A percentile compares a stretch with the other conserved stretches of the same genome.
These are phyloP conservation scores for Martes flavigula DNA, from an alignment of 2,797 vertebrate species.

Conservation along the genomic window DNA sequence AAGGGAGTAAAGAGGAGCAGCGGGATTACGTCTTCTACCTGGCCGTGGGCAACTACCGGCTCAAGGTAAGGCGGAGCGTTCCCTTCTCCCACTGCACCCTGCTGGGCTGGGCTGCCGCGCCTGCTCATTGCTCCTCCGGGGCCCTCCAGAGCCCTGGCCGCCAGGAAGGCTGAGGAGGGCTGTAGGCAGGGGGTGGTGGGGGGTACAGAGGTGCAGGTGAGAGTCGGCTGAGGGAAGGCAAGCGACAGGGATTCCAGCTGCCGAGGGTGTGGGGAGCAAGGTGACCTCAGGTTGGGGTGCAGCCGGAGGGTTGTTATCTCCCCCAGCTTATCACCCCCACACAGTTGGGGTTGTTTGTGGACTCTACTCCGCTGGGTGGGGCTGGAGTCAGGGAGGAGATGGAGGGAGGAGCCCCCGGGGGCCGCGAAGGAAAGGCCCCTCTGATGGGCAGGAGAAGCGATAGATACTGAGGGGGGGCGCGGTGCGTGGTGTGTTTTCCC, in stretches of 20 bases:
- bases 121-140: background rate
- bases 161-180: background rate
- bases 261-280: slow-evolving; percentile 35
- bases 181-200: background rate
- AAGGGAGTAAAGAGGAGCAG: slow-evolving; percentile 91
- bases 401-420: background rate
- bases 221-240: background rate
- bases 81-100: background rate
- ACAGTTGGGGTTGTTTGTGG: slow-evolving; percentile 67
- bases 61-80: slow-evolving; percentile 85
- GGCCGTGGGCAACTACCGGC: slow-evolving; percentile 92
- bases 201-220: background rate
- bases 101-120: background rate
- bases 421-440: background rate
- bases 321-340: slow-evolving; percentile 66
- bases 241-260: background rate
- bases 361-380: slow-evolving; percentile 69
- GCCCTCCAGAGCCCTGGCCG: background rate
- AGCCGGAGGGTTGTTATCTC: slow-evolving; percentile 67
- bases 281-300: slow-evolving; percentile 61
- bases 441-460: background rate
- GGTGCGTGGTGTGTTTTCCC: background rate
- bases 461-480: background rate
- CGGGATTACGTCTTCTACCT: slow-evolving; percentile 94
- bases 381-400: background rate